Percentiles rank a stretch among this genome's conserved stretches.
phyloP scores from a whole-genome alignment of 2,888 invertebrate genomes.

The Nemotelus pantherinus region DNA sequence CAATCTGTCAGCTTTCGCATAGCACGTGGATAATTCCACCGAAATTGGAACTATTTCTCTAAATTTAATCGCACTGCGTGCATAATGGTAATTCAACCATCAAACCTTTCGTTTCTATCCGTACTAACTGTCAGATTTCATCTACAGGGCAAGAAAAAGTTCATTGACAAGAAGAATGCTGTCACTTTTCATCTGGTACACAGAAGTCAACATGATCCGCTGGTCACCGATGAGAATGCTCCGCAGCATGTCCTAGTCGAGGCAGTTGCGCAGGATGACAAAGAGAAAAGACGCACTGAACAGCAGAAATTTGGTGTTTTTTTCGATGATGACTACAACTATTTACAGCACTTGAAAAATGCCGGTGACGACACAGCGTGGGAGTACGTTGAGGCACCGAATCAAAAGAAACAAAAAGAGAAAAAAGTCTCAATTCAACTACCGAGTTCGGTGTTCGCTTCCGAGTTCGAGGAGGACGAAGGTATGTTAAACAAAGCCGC shows the following conservation, averaged over 20 bases:
- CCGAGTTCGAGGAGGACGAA: constrained; percentile 85
- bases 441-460: constrained; percentile 90
- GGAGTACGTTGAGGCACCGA: constrained; percentile 63
- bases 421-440: constrained; percentile 66
- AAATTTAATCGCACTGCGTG: too few relatives aligned
- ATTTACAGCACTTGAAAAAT: constrained; percentile 83
- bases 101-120: too few relatives aligned
- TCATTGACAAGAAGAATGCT: constrained; percentile 91
- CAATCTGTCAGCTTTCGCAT: too few relatives aligned
- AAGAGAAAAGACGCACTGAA: constrained; percentile 72
- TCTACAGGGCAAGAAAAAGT: constrained; percentile 64
- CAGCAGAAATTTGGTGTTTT: constrained; percentile 89
- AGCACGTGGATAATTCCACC: too few relatives aligned
- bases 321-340: constrained; percentile 95
- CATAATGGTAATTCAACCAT: too few relatives aligned
- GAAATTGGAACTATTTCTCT: too few relatives aligned
- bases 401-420: constrained; percentile 57
- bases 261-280: constrained; percentile 60
- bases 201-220: constrained; percentile 92
- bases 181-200: constrained; percentile 93
- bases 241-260: constrained; percentile 86
- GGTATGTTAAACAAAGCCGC: constrained; percentile 67
- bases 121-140: too few relatives aligned
- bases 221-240: constrained; percentile 87
- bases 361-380: constrained; percentile 61